phyloP scores from a whole-genome alignment of 92 coral and sea anemone species.

The Galaxea fascicularis region DNA sequence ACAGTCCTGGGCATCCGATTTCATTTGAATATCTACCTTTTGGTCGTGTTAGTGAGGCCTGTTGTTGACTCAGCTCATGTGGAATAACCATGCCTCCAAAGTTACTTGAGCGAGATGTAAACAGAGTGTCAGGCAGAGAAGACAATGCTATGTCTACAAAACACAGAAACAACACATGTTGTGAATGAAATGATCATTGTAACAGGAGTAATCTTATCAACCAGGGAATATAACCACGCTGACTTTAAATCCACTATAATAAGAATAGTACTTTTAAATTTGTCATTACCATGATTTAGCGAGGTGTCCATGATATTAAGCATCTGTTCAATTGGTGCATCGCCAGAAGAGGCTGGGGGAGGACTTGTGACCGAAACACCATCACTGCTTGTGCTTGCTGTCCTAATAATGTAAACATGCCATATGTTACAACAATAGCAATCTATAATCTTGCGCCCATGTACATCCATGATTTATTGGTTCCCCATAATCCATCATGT shows the following conservation, averaged over 20 bases:
- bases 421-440: no score
- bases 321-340: conserved; percentile 68
- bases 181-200: neutral
- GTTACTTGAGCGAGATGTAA: conserved; percentile 65
- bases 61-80: conserved; percentile 35
- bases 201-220: no score
- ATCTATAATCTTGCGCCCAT: no score
- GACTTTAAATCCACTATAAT: neutral
- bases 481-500: neutral
- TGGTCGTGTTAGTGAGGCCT: conserved; percentile 18
- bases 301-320: conserved; percentile 70
- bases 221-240: no score
- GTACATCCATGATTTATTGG: no score
- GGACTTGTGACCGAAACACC: conserved; percentile 48
- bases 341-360: conserved; percentile 33
- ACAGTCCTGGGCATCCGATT: no score
- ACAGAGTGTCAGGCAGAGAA: conserved; percentile 90
- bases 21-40: conserved; percentile 1
- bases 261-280: neutral
- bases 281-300: conserved; percentile 52
- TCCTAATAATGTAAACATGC: conserved; percentile 22
- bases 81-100: conserved; percentile 40
- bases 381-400: conserved; percentile 71
- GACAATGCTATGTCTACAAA: conserved; percentile 82
- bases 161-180: neutral